A percentile compares a stretch with the other conserved stretches of the same genome.
Evolutionary conservation across 1,140 invertebrate genomes (phyloP).

Genomic region (Drosophila mayri): DNA sequence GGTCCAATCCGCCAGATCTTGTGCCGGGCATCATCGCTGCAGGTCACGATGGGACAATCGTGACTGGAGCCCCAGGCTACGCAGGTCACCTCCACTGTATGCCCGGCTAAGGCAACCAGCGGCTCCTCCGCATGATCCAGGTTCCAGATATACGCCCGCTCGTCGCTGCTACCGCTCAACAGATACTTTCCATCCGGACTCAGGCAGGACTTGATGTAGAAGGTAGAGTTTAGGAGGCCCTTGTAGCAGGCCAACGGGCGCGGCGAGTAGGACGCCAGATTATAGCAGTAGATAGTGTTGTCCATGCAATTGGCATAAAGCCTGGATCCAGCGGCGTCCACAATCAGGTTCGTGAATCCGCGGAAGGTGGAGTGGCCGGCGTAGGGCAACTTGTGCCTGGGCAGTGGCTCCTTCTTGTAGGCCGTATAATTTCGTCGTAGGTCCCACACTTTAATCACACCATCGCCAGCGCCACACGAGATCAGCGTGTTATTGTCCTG

Average conservation of each 20-base stretch:
- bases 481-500: slow-evolving; percentile 90
- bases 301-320: slow-evolving; percentile 95
- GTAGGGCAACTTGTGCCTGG: slow-evolving; percentile 90
- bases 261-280: slow-evolving; percentile 89
- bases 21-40: slow-evolving; percentile 92
- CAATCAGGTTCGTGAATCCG: slow-evolving; percentile 92
- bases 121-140: slow-evolving; percentile 88
- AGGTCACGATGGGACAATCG: slow-evolving; percentile 89
- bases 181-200: slow-evolving; percentile 92
- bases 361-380: slow-evolving; percentile 88
- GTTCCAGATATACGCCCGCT: slow-evolving; percentile 94
- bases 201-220: slow-evolving; percentile 93
- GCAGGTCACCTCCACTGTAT: slow-evolving; percentile 93
- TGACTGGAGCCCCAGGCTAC: slow-evolving; percentile 90
- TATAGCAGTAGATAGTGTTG: slow-evolving; percentile 93
- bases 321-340: slow-evolving; percentile 89
- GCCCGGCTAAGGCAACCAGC: slow-evolving; percentile 89
- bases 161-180: slow-evolving; percentile 93
- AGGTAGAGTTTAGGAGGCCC: slow-evolving; percentile 91
- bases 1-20: slow-evolving; percentile 90
- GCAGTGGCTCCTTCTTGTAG: slow-evolving; percentile 89
- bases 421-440: slow-evolving; percentile 91
- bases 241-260: slow-evolving; percentile 88
- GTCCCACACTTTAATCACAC: slow-evolving; percentile 95
- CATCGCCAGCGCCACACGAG: slow-evolving; percentile 93